Conservation (phyloP, 2,113 vertebrate genomes). For the Marmota flaviventris region DNA sequence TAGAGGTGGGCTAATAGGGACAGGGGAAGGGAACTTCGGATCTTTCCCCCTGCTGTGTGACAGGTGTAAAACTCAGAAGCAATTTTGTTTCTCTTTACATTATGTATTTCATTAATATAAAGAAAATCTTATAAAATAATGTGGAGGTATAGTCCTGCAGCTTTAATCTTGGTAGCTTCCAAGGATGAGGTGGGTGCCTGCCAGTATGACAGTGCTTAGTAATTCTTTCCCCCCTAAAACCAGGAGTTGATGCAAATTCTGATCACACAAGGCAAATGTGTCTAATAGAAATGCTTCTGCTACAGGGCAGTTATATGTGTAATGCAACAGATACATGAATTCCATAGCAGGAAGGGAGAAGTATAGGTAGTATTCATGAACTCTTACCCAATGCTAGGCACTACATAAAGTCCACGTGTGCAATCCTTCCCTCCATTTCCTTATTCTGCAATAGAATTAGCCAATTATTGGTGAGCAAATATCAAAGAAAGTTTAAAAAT, state of each 20-base stretch:
- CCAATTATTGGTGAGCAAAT: background rate
- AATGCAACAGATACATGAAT: background rate
- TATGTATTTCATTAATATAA: constrained; percentile 11
- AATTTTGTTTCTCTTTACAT: background rate
- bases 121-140: background rate
- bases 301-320: background rate
- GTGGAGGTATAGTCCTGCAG: background rate
- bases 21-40: background rate
- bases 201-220: background rate
- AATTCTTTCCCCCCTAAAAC: constrained; percentile 13
- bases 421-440: background rate
- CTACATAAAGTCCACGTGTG: rapidly evolving
- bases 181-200: background rate
- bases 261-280: background rate
- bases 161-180: background rate
- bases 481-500: background rate
- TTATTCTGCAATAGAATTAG: background rate
- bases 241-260: background rate
- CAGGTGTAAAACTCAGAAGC: background rate
- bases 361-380: background rate
- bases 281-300: background rate
- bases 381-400: background rate
- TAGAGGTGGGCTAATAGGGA: rapidly evolving
- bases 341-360: background rate
- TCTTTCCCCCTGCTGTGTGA: background rate